A percentile compares a stretch with the other conserved stretches of the same genome.
Evolutionary conservation across 2,113 vertebrate species (phyloP).

Genomic region (Myrmecobius fasciatus): DNA sequence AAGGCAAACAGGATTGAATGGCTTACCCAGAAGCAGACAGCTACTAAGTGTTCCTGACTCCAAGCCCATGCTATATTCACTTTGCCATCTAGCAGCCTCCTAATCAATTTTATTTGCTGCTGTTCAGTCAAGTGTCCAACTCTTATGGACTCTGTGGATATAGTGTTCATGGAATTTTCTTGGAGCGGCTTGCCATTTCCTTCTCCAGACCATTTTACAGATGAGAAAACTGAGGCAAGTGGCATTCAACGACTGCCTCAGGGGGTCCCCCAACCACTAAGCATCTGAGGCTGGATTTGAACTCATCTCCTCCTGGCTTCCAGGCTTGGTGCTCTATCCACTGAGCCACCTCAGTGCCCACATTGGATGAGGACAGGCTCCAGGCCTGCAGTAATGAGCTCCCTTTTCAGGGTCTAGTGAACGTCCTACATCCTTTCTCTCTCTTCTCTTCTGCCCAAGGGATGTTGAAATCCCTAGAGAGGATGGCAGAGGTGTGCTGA

Average conservation of each 20-base stretch:
- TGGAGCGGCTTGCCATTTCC: too few relatives aligned
- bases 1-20: not conserved
- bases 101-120: too few relatives aligned
- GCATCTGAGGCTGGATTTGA: not conserved
- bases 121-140: too few relatives aligned
- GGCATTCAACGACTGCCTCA: too few relatives aligned
- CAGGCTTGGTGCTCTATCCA: not conserved
- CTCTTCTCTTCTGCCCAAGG: not conserved
- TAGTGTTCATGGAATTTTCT: too few relatives aligned
- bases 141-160: too few relatives aligned
- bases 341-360: not conserved
- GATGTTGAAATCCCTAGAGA: not conserved
- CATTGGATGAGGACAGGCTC: not conserved
- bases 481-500: not conserved
- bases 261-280: not conserved
- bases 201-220: too few relatives aligned
- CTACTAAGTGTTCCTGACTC: too few relatives aligned
- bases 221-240: too few relatives aligned
- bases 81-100: too few relatives aligned
- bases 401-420: not conserved
- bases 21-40: not conserved
- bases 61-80: too few relatives aligned
- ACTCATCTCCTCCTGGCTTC: not conserved
- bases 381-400: not conserved
- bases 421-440: not conserved